Base-by-base conservation (phyloP, 1,140 invertebrate genomes). In the Dermatophagoides farinae region DNA sequence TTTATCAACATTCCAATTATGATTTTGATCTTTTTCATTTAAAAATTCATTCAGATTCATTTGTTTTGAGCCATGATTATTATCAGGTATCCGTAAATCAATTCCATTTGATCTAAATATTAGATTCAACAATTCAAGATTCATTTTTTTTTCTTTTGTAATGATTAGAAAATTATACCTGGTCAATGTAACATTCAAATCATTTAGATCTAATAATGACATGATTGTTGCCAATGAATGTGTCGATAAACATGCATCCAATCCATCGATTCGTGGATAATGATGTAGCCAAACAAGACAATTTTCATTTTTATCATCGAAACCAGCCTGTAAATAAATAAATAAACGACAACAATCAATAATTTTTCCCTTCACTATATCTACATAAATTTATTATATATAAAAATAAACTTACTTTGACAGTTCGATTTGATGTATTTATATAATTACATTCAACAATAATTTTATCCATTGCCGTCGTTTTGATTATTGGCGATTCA, bases 201-300 rank as follows among this genome's bases (percentile, higher is more conserved):
- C 25, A 23, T 44, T 1, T 2, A 55, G 2, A 44, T 55, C 53
- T 6, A 55, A 25, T 44, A 55, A 23, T 18, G 53, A 55, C 25
- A 55, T 55, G 5, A 55, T 55, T n/a, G 53, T 55, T 18, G 53
- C 53, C 10, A 23, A 14, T 40, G 53, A 55, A 44, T 55, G 25
- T 4, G 14, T 55, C 5, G 53, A 55, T 25, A 55, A 55, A 23
- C 53, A 55, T 18, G 38, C 53, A 14, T 55, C 53, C 25, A 55
- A 4, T 4, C 22, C 18, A 11, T 38, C 25, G 12, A 55, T 44
- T 38, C 22, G 14, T 40, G 53, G 53, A 25, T 55, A 55, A 23
- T 55, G 39, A 23, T 55, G 53, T 23, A 55, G 5, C 53, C 53
- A 55, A 2, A 55, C 53, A 1, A 55, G 53, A 14, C 53, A 55